Conservation (phyloP, 2,888 invertebrate genomes). For the Hirudinaria manillensis region DNA sequence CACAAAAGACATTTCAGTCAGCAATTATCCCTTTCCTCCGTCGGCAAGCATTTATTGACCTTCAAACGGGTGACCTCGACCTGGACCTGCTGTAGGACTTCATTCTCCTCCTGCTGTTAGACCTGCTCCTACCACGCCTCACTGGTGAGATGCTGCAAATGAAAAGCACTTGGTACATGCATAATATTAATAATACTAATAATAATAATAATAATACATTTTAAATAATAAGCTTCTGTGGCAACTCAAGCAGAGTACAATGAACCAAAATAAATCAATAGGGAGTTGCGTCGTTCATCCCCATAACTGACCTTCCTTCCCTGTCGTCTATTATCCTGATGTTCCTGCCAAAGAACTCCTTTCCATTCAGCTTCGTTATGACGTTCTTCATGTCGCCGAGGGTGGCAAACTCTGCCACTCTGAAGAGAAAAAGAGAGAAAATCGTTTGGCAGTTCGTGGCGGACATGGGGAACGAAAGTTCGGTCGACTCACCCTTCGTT, state of each 20-base stretch:
- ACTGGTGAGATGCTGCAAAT: not conserved
- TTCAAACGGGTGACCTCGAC: constrained; percentile 25
- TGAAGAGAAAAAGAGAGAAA: not conserved
- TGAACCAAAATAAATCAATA: too few relatives aligned
- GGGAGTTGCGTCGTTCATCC: too few relatives aligned
- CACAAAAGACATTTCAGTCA: not conserved
- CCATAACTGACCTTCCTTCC: constrained; percentile 9
- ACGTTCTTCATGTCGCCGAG: constrained; percentile 30
- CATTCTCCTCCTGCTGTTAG: constrained; percentile 9
- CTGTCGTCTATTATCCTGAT: constrained; percentile 29
- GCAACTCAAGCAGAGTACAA: too few relatives aligned
- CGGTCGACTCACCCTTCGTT: constrained; percentile 22
- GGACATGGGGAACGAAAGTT: not conserved
- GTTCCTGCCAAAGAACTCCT: constrained; percentile 28
- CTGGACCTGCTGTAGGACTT: constrained; percentile 21
- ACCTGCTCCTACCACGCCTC: constrained; percentile 12
- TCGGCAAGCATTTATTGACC: too few relatives aligned
- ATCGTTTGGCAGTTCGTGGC: not conserved
- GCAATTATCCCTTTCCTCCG: not conserved
- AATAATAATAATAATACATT: too few relatives aligned
- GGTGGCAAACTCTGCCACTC: constrained; percentile 29
- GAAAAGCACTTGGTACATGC: not conserved
- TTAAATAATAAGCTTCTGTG: too few relatives aligned
- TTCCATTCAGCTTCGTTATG: constrained; percentile 30
- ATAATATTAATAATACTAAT: too few relatives aligned